Conservation (phyloP, 2,113 vertebrate genomes). For the Nothocercus julius region DNA sequence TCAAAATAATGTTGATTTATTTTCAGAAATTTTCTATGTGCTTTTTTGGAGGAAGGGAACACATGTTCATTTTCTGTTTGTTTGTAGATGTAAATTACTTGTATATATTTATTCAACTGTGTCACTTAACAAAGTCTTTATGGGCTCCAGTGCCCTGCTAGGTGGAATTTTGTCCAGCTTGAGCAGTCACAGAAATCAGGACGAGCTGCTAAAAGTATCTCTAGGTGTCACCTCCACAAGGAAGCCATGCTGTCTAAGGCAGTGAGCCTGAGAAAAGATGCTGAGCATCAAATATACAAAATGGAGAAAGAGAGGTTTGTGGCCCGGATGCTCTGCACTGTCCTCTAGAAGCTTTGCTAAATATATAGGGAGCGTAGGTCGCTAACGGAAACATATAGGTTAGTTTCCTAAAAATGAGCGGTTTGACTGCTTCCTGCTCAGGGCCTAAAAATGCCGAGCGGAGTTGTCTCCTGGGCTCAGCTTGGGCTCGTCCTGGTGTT, state of each 20-base stretch:
- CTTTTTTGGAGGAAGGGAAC: background rate
- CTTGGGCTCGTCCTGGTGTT: fast-evolving
- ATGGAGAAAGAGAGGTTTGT: background rate
- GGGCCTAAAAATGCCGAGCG: background rate
- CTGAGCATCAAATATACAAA: background rate
- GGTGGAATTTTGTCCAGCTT: background rate
- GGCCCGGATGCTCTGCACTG: background rate
- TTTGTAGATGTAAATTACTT: background rate
- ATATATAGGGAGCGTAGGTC: background rate
- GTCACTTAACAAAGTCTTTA: background rate
- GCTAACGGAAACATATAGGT: background rate
- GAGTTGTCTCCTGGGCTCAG: background rate
- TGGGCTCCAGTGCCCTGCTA: background rate
- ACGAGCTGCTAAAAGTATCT: background rate
- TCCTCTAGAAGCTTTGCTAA: background rate
- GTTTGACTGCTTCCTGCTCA: background rate
- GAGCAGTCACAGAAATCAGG: background rate
- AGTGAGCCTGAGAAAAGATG: background rate
- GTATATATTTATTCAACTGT: background rate
- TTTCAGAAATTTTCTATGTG: background rate
- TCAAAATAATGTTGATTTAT: background rate
- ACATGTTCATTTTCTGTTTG: background rate
- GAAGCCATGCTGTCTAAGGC: background rate
- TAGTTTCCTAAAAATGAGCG: background rate
- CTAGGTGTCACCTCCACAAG: background rate